phyloP scores from a whole-genome alignment of 2,113 vertebrate species.

The Lagopus muta region DNA sequence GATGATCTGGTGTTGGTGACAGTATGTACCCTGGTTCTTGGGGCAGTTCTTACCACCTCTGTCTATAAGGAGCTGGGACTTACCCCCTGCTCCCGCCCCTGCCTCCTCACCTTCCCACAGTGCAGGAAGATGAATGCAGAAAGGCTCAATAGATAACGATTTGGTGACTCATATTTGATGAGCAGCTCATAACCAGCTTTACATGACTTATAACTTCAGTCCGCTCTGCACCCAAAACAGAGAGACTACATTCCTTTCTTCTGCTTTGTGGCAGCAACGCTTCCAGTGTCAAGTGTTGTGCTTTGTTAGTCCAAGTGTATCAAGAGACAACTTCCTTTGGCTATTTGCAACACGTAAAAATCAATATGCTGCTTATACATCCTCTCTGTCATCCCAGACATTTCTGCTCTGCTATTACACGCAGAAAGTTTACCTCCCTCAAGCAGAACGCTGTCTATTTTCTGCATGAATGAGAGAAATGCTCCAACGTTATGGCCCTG shows the following conservation, averaged over 20 bases:
- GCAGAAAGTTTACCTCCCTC: not conserved
- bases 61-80: not conserved
- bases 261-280: not conserved
- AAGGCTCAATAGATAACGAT: not conserved
- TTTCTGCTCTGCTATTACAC: not conserved
- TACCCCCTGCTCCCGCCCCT: not conserved
- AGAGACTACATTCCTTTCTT: not conserved
- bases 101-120: not conserved
- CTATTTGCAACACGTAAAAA: conserved; percentile 15
- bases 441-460: not conserved
- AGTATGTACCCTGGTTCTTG: not conserved
- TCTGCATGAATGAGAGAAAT: not conserved
- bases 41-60: not conserved
- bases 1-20: not conserved
- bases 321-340: not conserved
- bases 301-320: not conserved
- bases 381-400: not conserved
- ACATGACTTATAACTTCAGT: not conserved
- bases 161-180: conserved; percentile 26
- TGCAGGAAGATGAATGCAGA: not conserved
- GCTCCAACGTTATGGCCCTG: not conserved
- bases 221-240: not conserved
- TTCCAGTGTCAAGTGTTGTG: not conserved
- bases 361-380: not conserved
- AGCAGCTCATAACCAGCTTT: not conserved